Conservation (phyloP, 2,797 vertebrate species). For the Melanogrammus aeglefinus region DNA sequence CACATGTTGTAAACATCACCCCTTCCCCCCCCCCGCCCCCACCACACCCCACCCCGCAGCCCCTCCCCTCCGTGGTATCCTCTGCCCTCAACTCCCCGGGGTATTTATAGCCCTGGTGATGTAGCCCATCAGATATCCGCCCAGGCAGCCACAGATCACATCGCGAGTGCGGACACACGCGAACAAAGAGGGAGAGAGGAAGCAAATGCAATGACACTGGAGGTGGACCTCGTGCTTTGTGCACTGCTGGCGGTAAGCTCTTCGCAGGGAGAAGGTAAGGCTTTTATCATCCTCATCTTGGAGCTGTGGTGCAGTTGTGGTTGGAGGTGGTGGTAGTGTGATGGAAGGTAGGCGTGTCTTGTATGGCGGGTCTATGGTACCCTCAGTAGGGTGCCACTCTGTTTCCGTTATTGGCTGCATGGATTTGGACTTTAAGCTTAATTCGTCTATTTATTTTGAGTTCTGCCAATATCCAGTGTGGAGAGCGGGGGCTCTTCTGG, state of each 20-base stretch:
- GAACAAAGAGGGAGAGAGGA: conserved; percentile 21
- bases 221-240: conserved; percentile 38
- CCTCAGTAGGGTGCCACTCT: too few relatives aligned
- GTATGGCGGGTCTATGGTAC: too few relatives aligned
- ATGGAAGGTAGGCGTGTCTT: too few relatives aligned
- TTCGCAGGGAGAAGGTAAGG: conserved; percentile 56
- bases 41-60: conserved; percentile 30
- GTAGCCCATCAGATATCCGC: conserved; percentile 67
- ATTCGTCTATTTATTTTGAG: too few relatives aligned
- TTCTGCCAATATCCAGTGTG: too few relatives aligned
- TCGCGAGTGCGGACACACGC: conserved; percentile 13
- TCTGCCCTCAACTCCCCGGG: conserved; percentile 68
- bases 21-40: not conserved
- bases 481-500: too few relatives aligned
- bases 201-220: conserved; percentile 51
- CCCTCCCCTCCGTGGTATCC: conserved; percentile 62
- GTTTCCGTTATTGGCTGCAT: too few relatives aligned
- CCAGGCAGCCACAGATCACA: conserved; percentile 60
- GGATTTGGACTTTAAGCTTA: not conserved
- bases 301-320: not conserved
- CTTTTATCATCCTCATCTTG: conserved; percentile 17
- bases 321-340: too few relatives aligned
- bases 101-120: conserved; percentile 77
- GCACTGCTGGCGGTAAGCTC: conserved; percentile 54
- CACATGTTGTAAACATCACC: not conserved